Conservation (phyloP, 2,797 vertebrate genomes). For the Falco berigora region DNA sequence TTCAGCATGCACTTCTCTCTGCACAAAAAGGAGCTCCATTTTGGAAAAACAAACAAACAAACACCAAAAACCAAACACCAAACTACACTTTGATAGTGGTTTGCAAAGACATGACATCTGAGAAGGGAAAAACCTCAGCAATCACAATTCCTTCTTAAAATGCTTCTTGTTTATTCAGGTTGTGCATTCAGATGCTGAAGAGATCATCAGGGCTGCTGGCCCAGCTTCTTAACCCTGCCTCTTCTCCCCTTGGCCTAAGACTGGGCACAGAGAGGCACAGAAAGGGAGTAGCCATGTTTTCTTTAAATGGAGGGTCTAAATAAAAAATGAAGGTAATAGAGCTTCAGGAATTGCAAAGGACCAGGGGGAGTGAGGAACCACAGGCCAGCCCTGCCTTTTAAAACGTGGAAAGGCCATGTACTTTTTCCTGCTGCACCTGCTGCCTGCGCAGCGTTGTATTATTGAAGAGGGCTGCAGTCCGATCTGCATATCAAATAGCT, state of each 20-base stretch:
- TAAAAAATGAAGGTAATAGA: slow-evolving; percentile 65
- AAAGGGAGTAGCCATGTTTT: slow-evolving; percentile 27
- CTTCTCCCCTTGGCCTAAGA: not conserved
- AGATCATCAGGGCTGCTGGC: not conserved
- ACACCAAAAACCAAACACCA: not conserved
- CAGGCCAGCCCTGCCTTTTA: slow-evolving; percentile 52
- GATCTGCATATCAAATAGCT: slow-evolving; percentile 82
- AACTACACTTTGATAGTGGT: not conserved
- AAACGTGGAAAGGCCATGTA: slow-evolving; percentile 51
- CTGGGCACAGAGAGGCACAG: not conserved
- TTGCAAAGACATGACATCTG: not conserved
- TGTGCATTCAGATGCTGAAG: not conserved
- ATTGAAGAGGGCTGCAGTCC: slow-evolving; percentile 62
- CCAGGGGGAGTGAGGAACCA: slow-evolving; percentile 25
- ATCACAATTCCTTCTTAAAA: not conserved
- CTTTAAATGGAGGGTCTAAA: slow-evolving; percentile 44
- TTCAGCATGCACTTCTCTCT: not conserved
- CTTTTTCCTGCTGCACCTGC: slow-evolving; percentile 74
- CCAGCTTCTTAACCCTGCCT: not conserved
- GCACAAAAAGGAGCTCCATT: not conserved
- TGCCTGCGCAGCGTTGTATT: slow-evolving; percentile 52
- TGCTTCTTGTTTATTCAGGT: not conserved
- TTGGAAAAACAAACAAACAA: not conserved
- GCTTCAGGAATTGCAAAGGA: slow-evolving; percentile 52
- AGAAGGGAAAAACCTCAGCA: not conserved